Evolutionary conservation across 2,113 vertebrate genomes (phyloP).

Genomic region (Passer montanus): DNA sequence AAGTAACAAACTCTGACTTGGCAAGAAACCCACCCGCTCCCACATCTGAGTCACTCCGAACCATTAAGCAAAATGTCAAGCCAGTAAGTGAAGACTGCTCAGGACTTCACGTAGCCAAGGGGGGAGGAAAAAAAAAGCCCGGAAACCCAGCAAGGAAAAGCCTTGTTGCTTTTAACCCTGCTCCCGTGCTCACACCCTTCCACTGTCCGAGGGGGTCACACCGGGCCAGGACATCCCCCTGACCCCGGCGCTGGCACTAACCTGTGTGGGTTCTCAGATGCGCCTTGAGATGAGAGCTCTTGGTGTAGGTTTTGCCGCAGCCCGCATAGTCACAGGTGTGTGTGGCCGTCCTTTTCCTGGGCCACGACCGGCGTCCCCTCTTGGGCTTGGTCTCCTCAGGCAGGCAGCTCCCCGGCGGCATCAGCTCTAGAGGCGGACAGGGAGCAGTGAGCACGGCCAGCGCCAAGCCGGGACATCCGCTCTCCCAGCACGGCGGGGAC

Average conservation of each 20-base stretch:
- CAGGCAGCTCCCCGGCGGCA: slow-evolving; percentile 83
- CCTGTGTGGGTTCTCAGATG: slow-evolving; percentile 98
- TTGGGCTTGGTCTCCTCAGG: slow-evolving; percentile 93
- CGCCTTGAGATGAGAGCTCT: slow-evolving; percentile 98
- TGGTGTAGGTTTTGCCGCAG: slow-evolving; percentile 98
- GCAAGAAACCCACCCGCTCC: slow-evolving; percentile 42
- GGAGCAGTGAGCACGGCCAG: slow-evolving; percentile 51
- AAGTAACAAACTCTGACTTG: background rate
- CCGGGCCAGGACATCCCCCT: fast-evolving
- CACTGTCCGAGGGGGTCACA: fast-evolving
- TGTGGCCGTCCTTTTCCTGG: slow-evolving; percentile 92
- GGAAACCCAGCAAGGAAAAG: background rate
- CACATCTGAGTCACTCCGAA: slow-evolving; percentile 27
- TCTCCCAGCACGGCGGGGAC: slow-evolving; percentile 23
- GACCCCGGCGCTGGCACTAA: background rate
- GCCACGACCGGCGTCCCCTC: slow-evolving; percentile 94
- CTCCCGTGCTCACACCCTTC: fast-evolving
- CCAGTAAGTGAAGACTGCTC: background rate
- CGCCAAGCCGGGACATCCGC: background rate
- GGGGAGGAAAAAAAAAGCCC: background rate
- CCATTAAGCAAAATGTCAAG: background rate
- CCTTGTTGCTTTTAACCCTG: background rate
- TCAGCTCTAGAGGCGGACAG: slow-evolving; percentile 82
- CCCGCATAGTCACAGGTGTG: slow-evolving; percentile 96
- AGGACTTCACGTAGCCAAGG: background rate